Evolutionary conservation across 2,113 vertebrate genomes (phyloP).

Genomic region (Hippocampus comes): DNA sequence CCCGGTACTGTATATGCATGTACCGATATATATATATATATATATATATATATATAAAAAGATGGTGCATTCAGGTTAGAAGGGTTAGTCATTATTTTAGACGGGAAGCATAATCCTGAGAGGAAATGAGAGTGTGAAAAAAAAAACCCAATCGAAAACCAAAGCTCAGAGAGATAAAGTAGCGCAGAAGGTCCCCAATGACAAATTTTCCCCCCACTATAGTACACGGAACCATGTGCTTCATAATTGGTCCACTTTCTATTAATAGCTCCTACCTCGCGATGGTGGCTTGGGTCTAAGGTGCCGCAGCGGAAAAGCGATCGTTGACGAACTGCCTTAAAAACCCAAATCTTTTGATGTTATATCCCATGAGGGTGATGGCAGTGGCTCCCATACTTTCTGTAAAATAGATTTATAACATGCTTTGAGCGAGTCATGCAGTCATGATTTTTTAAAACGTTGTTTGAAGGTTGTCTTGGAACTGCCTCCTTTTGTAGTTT

Average conservation of each 20-base stretch:
- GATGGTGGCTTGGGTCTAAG: slow-evolving; percentile 31
- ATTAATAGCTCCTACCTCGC: slow-evolving; percentile 68
- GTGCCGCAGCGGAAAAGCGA: slow-evolving; percentile 46
- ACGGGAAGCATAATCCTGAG: slow-evolving; percentile 2
- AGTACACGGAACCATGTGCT: slow-evolving; percentile 62
- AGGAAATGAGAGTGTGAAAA: slow-evolving; percentile 2
- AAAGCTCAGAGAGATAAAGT: slow-evolving; percentile 31
- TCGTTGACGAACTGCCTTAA: slow-evolving; percentile 12
- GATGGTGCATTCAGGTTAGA: slow-evolving; percentile 7
- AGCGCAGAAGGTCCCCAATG: slow-evolving; percentile 34
- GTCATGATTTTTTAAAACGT: slow-evolving; percentile 25
- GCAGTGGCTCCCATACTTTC: slow-evolving; percentile 6
- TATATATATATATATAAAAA: background rate
- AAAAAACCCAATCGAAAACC: slow-evolving; percentile 31
- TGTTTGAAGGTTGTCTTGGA: slow-evolving; percentile 23
- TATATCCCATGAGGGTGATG: background rate
- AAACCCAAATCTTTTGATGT: slow-evolving; percentile 1
- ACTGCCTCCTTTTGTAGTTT: slow-evolving; percentile 1
- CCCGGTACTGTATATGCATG: background rate
- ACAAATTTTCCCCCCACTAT: slow-evolving; percentile 47
- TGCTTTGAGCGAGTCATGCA: slow-evolving; percentile 19
- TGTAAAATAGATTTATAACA: slow-evolving; percentile 14
- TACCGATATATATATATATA: background rate
- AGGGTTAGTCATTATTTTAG: slow-evolving; percentile 5
- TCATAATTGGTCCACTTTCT: slow-evolving; percentile 70